phyloP scores from a whole-genome alignment of 2,113 vertebrate species.

The Macroglossus sobrinus region DNA sequence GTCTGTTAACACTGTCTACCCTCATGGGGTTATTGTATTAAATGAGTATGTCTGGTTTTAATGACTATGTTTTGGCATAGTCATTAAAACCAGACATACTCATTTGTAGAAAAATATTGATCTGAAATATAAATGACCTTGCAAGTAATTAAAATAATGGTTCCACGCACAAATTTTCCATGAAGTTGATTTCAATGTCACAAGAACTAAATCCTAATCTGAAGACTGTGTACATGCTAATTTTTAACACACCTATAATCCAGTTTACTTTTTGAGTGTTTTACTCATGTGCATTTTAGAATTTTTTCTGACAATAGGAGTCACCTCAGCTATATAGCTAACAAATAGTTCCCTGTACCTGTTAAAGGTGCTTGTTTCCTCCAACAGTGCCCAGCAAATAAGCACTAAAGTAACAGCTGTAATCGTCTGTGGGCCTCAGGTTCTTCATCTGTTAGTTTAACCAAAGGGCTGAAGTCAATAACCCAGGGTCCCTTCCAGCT shows the following conservation, averaged over 20 bases:
- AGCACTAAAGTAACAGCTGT: background rate
- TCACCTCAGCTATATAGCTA: background rate
- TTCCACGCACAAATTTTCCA: background rate
- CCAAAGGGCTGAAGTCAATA: background rate
- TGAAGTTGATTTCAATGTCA: background rate
- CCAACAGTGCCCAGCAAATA: background rate
- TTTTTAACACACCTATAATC: background rate
- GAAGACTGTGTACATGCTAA: background rate
- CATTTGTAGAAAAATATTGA: background rate
- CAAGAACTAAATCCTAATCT: background rate
- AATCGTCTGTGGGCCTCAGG: background rate
- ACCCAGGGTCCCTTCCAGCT: background rate
- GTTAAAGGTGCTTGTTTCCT: background rate
- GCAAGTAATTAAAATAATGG: background rate
- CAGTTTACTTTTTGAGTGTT: background rate
- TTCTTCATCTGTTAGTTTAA: background rate
- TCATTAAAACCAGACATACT: constrained; percentile 17
- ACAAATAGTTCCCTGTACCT: background rate
- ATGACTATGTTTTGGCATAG: background rate
- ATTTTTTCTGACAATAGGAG: background rate
- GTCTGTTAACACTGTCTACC: background rate
- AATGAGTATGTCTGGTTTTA: background rate
- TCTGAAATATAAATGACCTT: background rate
- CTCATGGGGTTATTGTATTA: background rate
- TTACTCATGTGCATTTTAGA: background rate